A percentile compares a stretch with the other conserved stretches of the same genome.
phyloP scores from a whole-genome alignment of 2,113 vertebrate species.

The Physeter macrocephalus region DNA sequence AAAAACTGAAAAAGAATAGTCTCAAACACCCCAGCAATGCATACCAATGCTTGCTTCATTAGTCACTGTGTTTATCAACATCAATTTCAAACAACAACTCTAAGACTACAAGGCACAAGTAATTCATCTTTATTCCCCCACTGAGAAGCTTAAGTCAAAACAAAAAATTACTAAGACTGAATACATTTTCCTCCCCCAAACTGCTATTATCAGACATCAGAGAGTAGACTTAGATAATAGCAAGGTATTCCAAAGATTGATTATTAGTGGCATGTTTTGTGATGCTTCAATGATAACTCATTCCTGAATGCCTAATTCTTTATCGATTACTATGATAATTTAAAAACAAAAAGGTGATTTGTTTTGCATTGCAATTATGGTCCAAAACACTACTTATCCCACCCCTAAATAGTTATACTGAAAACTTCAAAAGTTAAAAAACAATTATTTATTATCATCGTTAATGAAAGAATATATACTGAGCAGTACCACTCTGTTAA shows the following conservation, averaged over 20 bases:
- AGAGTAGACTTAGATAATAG: background rate
- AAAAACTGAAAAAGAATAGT: background rate
- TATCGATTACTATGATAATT: background rate
- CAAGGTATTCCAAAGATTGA: constrained; percentile 5
- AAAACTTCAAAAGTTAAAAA: background rate
- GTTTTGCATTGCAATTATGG: background rate
- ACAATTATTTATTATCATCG: background rate
- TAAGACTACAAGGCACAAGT: constrained; percentile 11
- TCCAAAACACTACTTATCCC: background rate
- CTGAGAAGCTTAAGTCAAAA: constrained; percentile 29
- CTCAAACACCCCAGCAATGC: background rate
- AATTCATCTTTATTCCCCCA: constrained; percentile 1
- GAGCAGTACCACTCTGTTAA: background rate
- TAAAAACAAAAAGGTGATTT: constrained; percentile 6
- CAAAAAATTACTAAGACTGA: constrained; percentile 24
- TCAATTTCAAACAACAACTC: constrained; percentile 34
- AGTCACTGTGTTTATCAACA: constrained; percentile 25
- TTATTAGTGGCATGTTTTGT: constrained; percentile 20
- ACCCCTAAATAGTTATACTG: background rate
- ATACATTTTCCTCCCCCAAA: background rate
- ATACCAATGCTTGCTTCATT: background rate
- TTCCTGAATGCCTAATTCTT: constrained; percentile 26
- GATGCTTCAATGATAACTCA: constrained; percentile 35
- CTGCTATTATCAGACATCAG: background rate
- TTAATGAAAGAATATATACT: background rate